These are phyloP conservation scores for Heliconius sara DNA, from an alignment of 2,888 invertebrate species.

Conservation along the genomic window DNA sequence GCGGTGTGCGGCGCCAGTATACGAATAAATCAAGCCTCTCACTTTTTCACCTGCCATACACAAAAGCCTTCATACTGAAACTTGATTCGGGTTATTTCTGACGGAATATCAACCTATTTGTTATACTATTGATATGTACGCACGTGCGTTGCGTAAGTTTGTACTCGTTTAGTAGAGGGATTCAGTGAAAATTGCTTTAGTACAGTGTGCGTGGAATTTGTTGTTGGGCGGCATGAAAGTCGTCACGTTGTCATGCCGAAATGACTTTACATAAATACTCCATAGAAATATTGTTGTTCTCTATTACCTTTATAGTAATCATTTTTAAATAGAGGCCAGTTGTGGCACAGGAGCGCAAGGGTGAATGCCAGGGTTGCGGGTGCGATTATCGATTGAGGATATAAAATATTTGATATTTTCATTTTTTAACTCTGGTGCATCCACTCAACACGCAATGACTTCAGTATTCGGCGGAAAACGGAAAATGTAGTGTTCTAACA, in stretches of 20 bases:
- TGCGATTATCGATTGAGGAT: no score
- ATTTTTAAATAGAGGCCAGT: background rate
- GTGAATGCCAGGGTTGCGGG: no score
- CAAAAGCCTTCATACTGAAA: constrained; percentile 82
- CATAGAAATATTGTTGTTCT: background rate
- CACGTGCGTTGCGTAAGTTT: constrained; percentile 81
- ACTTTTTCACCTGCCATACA: constrained; percentile 85
- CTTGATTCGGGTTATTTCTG: constrained; percentile 84
- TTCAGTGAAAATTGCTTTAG: constrained; percentile 82
- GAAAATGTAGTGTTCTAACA: no score
- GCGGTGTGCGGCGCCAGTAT: constrained; percentile 79
- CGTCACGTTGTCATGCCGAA: constrained; percentile 16
- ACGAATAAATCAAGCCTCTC: constrained; percentile 82
- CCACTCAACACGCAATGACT: no score
- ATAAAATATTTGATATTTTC: no score
- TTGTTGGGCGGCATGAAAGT: constrained; percentile 58
- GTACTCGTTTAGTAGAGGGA: constrained; percentile 81
- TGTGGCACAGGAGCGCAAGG: no score
- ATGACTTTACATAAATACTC: constrained; percentile 49
- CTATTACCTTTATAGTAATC: background rate
- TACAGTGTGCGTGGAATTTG: constrained; percentile 79
- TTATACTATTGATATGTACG: constrained; percentile 83
- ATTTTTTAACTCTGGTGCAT: no score
- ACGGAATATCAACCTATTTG: constrained; percentile 84
- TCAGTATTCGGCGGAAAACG: no score